Base-by-base conservation (phyloP, 2,113 vertebrate species). In the Craseonycteris thonglongyai region DNA sequence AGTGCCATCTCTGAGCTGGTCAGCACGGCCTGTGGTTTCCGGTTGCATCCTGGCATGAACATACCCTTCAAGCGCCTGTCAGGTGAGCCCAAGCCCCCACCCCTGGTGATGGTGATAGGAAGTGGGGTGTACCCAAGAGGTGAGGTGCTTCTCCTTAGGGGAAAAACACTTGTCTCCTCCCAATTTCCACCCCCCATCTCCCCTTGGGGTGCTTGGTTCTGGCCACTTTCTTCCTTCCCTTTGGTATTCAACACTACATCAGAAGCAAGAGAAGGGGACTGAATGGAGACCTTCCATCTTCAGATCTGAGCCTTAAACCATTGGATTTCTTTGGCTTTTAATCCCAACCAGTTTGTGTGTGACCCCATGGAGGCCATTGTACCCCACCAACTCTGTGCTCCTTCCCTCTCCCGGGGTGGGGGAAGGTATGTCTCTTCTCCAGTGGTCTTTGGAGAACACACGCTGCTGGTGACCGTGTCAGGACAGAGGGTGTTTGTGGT, bases 401-500 rank as follows among this genome's bases (percentile, higher is more conserved):
- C 84, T 92, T 95, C 40, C 81, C 71, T 93, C 91, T 95, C 76
- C 72, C 0, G 76, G 87, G 85, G 47, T 0, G 84, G 63, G 88
- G 96, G 88, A 75, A 75, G 80, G 76, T 38, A 35, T 69, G 1
- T 95, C 91, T 95, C 71, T 65, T 69, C 97, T 95, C 68, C 98
- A 99, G 99, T 99, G 95, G 98, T 99, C 59, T 98, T 99, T 54
- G 99, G 99, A 79, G 99, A 99, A 81, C 99, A 99, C 69, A 98
- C 99, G 0, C 99, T 99, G 93, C 97, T 98, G 3, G 99, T 99
- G 88, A 99, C 99, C 0, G 97, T 99, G 86, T 99, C 99, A 0
- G 99, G 99, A 72, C 99, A 99, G 98, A 99, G 99, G 76, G 98
- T 99, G 18, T 99, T 99, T 71, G 99, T 99, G 97, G 99, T 99